A percentile compares a stretch with the other conserved stretches of the same genome.
These are phyloP conservation scores for Arvicanthis niloticus DNA, from an alignment of 2,113 vertebrate species.

Conservation along the genomic window DNA sequence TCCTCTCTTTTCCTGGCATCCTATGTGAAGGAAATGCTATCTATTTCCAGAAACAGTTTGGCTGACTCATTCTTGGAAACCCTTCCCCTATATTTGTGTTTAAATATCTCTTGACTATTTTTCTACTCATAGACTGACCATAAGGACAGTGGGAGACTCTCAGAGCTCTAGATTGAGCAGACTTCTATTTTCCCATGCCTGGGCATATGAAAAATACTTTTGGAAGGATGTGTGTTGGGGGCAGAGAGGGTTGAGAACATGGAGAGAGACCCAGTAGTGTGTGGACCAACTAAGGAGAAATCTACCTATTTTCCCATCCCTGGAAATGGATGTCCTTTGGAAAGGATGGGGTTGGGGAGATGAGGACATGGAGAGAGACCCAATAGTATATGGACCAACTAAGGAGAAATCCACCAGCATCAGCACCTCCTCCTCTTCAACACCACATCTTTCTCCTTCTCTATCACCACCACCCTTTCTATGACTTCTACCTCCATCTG, in stretches of 20 bases:
- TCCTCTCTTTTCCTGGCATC: constrained; percentile 71
- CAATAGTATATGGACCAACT: not conserved
- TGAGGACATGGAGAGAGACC: not conserved
- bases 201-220: not conserved
- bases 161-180: not conserved
- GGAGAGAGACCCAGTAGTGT: not conserved
- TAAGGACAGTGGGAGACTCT: constrained; percentile 52
- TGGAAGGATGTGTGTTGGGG: not conserved
- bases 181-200: constrained; percentile 42
- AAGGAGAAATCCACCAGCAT: not conserved
- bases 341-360: not conserved
- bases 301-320: constrained; percentile 40
- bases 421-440: not conserved
- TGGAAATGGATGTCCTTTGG: too few relatives aligned
- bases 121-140: constrained; percentile 79
- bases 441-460: not conserved
- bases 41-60: constrained; percentile 85
- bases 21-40: constrained; percentile 84
- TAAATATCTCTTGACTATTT: constrained; percentile 78
- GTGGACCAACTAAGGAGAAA: not conserved
- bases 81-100: constrained; percentile 84
- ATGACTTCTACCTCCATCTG: too few relatives aligned
- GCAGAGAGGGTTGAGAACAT: not conserved
- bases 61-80: constrained; percentile 84
- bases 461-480: too few relatives aligned